Evolutionary conservation across 2,113 vertebrate species (phyloP), one percentile per base, ranked within the genome.

Genomic region (Clarias batrachus): DNA sequence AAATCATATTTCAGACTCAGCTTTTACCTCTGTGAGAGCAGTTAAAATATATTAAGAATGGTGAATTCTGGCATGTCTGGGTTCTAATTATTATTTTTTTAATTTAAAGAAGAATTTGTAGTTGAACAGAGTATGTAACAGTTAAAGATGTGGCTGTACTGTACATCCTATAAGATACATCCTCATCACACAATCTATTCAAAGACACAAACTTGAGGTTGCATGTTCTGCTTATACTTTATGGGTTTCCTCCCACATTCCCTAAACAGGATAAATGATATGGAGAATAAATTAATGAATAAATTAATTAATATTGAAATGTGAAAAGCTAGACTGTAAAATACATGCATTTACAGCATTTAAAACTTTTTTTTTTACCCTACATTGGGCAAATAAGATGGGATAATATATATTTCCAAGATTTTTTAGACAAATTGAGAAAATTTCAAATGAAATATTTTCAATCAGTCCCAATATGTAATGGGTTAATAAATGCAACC

Each of bases 11-110:
- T 59, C 65, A 87, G 71, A 52, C 59, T 79, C 60, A 81, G 79
- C 59, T 88, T 59, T 71, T 79, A 84, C 73, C 81, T 74, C 73
- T 85, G 73, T 21, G 13, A 60, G 79, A 60, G 80, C 82, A 82
- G 76, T 87, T 80, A 77, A 85, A 89, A 76, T 83, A 85, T 52
- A 85, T 89, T 83, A 30, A 27, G 48, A 80, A 89, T 66, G 62
- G 83, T 41, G 57, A 8, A 83, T 30, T 73, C 68, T 62, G 73
- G 56, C 21, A n/a, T 63, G 76, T 77, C 78, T 82, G 63, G 62
- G n/a, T 77, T 37, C 66, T n/a, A 56, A 74, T 60, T 52, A 27
- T 27, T 16, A 27, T 27, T 16, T 54, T 90, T 85, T 54, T 85
- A 73, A 90, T 88, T 87, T 86, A 71, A 71, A 8, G 30, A 37